Evolutionary conservation across 1,140 invertebrate species (phyloP).

Genomic region (Pteromalus puparum): DNA sequence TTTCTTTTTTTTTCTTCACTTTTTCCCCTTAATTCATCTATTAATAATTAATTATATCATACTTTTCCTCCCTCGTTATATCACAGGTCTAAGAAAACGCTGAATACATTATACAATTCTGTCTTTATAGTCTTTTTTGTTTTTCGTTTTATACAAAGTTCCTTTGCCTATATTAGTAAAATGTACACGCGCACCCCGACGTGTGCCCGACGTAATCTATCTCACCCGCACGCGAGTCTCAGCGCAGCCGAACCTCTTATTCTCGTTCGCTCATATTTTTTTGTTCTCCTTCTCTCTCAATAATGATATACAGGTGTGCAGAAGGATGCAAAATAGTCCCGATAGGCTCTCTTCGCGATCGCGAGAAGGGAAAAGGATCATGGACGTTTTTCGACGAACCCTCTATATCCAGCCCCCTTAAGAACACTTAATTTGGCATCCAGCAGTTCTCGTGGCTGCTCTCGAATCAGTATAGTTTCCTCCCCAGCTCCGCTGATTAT

Average conservation of each 20-base stretch:
- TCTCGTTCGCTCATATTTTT: neutral
- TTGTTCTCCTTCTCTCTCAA: neutral
- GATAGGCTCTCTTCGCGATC: neutral
- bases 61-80: slow-evolving; percentile 57
- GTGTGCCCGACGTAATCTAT: neutral
- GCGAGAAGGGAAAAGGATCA: neutral
- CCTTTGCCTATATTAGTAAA: slow-evolving; percentile 2
- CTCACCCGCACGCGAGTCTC: neutral
- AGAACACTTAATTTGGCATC: slow-evolving; percentile 55
- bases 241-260: neutral
- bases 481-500: no score
- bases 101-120: slow-evolving; percentile 54
- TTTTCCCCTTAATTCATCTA: neutral
- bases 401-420: slow-evolving; percentile 9
- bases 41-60: slow-evolving; percentile 12
- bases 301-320: neutral
- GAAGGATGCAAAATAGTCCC: slow-evolving; percentile 1
- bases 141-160: slow-evolving; percentile 28
- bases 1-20: slow-evolving; percentile 14
- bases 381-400: slow-evolving; percentile 22
- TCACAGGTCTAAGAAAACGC: slow-evolving; percentile 69
- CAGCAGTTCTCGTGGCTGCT: slow-evolving; percentile 34
- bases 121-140: slow-evolving; percentile 33
- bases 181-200: neutral
- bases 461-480: no score